Evolutionary conservation across 2,113 vertebrate species (phyloP).

Genomic region (Gallinago paraguaiae): DNA sequence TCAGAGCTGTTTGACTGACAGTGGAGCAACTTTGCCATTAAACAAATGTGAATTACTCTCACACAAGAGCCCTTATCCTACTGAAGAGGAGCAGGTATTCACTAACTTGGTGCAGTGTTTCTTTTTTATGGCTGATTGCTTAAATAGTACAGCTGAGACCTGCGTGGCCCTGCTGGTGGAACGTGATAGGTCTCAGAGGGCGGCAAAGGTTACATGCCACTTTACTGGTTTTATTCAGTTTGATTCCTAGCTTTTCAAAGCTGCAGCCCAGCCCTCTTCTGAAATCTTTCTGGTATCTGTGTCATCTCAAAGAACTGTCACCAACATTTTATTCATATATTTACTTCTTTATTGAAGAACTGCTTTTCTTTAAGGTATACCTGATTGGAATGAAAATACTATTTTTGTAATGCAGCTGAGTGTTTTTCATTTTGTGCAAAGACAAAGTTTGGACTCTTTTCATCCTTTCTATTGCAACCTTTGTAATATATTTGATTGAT

Average conservation of each 20-base stretch:
- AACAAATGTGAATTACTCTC: not conserved
- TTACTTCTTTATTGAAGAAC: not conserved
- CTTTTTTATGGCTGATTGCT: not conserved
- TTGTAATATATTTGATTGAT: slow-evolving; percentile 47
- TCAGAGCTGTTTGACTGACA: not conserved
- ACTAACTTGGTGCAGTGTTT: not conserved
- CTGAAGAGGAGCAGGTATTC: not conserved
- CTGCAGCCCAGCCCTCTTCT: not conserved
- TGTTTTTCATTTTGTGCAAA: not conserved
- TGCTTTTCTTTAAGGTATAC: not conserved
- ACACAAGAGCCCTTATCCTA: not conserved
- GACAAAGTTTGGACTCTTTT: not conserved
- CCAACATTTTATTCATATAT: not conserved
- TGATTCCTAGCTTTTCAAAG: not conserved
- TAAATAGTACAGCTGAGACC: not conserved
- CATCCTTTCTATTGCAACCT: not conserved
- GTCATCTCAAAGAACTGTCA: not conserved
- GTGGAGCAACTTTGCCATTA: not conserved
- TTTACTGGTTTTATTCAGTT: not conserved
- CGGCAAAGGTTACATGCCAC: not conserved
- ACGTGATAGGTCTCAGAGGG: not conserved
- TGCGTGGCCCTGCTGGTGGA: not conserved
- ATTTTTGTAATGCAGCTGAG: not conserved
- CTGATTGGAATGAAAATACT: slow-evolving; percentile 9
- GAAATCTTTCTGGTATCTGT: not conserved